These are phyloP conservation scores for Therioaphis trifolii DNA, from an alignment of 2,888 invertebrate species.

Conservation along the genomic window DNA sequence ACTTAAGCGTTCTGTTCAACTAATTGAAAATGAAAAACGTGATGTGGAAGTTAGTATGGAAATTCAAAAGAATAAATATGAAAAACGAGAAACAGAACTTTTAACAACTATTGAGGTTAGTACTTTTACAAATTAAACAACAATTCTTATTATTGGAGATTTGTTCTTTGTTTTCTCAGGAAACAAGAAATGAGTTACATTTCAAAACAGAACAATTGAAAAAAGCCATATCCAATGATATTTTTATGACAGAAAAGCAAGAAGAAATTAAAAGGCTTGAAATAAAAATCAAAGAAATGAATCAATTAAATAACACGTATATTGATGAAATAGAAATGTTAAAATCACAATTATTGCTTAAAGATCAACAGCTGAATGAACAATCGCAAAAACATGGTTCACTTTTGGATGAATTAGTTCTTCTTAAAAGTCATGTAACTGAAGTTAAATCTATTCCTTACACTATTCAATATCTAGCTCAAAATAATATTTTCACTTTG, in stretches of 20 bases:
- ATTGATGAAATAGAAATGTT: slow-evolving; percentile 48
- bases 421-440: slow-evolving; percentile 7
- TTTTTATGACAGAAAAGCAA: slow-evolving; percentile 36
- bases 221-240: slow-evolving; percentile 23
- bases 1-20: slow-evolving; percentile 66
- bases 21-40: slow-evolving; percentile 68
- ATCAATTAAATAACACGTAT: slow-evolving; percentile 21
- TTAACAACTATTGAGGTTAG: slow-evolving; percentile 56
- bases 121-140: not conserved
- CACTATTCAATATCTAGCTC: slow-evolving; percentile 24
- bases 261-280: slow-evolving; percentile 56
- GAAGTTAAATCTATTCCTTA: slow-evolving; percentile 23
- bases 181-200: slow-evolving; percentile 42
- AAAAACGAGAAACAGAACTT: slow-evolving; percentile 73
- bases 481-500: slow-evolving; percentile 33
- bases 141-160: not conserved
- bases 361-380: slow-evolving; percentile 17
- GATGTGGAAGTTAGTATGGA: slow-evolving; percentile 73
- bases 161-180: slow-evolving; percentile 18
- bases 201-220: slow-evolving; percentile 43
- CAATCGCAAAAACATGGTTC: slow-evolving; percentile 2
- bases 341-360: slow-evolving; percentile 49
- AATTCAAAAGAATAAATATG: slow-evolving; percentile 71
- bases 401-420: slow-evolving; percentile 22
- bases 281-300: slow-evolving; percentile 46